phyloP scores from a whole-genome alignment of 2,888 invertebrate genomes.

The Macroteleia sp. region DNA sequence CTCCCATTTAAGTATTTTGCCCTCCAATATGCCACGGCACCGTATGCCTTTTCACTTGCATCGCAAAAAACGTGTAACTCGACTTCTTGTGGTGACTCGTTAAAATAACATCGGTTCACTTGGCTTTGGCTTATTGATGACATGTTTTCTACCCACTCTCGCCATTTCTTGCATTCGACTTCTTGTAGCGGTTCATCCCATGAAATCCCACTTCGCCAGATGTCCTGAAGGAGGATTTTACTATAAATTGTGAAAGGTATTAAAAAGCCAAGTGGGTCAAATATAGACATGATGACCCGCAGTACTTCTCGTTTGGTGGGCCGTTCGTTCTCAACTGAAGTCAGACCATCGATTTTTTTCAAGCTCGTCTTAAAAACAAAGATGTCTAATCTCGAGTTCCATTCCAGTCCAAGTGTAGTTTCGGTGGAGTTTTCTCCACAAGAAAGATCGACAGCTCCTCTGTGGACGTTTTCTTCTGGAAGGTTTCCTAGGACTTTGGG shows the following conservation, averaged over 20 bases:
- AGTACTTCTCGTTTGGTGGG: slow-evolving; percentile 60
- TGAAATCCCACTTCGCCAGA: slow-evolving; percentile 65
- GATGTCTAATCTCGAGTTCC: too few relatives aligned
- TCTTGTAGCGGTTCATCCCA: slow-evolving; percentile 63
- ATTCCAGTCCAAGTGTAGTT: background rate
- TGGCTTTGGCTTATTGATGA: background rate
- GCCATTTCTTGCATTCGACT: slow-evolving; percentile 49
- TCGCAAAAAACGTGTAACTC: slow-evolving; percentile 41
- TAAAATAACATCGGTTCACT: background rate
- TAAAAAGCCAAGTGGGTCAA: slow-evolving; percentile 73
- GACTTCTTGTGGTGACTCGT: background rate
- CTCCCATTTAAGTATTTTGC: background rate
- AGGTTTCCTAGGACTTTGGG: too few relatives aligned
- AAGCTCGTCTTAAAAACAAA: background rate
- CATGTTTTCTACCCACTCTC: slow-evolving; percentile 59
- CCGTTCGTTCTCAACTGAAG: background rate
- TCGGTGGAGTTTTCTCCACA: background rate
- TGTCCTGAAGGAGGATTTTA: slow-evolving; percentile 70
- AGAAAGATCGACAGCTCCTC: background rate
- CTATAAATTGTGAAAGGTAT: slow-evolving; percentile 62
- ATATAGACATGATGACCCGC: slow-evolving; percentile 70
- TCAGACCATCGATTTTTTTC: background rate
- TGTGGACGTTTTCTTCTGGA: background rate
- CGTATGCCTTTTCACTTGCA: slow-evolving; percentile 23
- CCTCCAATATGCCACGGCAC: slow-evolving; percentile 30